These are phyloP conservation scores for Siniperca scherzeri DNA, from an alignment of 2,797 vertebrate species.

Conservation along the genomic window DNA sequence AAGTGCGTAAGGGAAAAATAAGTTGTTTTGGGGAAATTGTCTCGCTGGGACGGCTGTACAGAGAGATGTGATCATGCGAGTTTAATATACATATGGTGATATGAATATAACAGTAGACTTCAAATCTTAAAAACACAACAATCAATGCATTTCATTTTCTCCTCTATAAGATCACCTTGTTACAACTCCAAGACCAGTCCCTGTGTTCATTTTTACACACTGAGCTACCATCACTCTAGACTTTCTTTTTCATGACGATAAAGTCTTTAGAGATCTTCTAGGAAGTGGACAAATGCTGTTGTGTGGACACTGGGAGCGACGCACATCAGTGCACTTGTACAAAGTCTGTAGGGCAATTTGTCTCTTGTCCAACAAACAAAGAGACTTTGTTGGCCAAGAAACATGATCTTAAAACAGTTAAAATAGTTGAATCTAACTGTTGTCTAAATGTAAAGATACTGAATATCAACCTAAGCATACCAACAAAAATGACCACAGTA, in stretches of 20 bases:
- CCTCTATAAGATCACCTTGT: background rate
- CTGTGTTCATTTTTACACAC: background rate
- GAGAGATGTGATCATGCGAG: background rate
- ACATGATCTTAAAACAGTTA: background rate
- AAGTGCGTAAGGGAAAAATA: background rate
- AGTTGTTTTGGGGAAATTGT: background rate
- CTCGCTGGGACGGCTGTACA: accelerated
- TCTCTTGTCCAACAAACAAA: background rate
- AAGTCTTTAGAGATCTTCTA: constrained; percentile 4
- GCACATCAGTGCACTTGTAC: background rate
- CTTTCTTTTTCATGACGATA: background rate
- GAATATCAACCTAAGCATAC: background rate
- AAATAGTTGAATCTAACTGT: background rate
- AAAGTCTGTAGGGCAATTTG: background rate
- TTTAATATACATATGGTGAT: background rate
- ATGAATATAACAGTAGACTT: constrained; percentile 1
- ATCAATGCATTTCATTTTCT: background rate
- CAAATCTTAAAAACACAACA: background rate
- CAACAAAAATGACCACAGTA: background rate
- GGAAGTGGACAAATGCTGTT: background rate
- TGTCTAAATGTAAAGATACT: background rate
- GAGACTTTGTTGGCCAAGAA: background rate
- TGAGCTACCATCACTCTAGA: background rate
- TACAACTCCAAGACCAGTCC: background rate
- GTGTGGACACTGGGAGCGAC: background rate